Base-by-base conservation (phyloP, 2,888 invertebrate species). In the Thera obeliscata region DNA sequence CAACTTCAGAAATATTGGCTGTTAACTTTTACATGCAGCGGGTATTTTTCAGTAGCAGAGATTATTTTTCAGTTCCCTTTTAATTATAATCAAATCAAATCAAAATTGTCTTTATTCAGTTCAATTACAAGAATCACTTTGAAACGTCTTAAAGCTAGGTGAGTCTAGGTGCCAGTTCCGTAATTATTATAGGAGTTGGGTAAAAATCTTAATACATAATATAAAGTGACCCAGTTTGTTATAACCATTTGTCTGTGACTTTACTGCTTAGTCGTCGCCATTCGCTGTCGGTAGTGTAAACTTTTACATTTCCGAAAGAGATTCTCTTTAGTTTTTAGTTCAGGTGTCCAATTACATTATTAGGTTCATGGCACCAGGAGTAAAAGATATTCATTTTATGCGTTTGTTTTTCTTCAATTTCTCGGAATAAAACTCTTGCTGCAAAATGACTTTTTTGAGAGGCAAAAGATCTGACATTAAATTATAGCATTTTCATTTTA, bases 261-360 rank as follows among this genome's bases (percentile, higher is more conserved):
- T 67, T 43, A 67, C 12, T 55, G 49, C 41, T 5, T 22, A 43
- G 66, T 50, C 46, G 54, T 41, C 56, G 56, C 49, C 62, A 43
- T 9, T 9, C 33, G 35, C 33, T 46, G 55, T 6, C 55, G 48
- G 55, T 33, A 33, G 36, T 52, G 54, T 64, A 65, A 61, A 70
- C 50, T 67, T 72, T 67, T 63, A 73, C 66, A 69, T 75, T 73
- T 73, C 73, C 73, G 71, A 70, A 73, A 73, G 64, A 62, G 64
- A 72, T 75, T 70, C 68, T 59, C 63, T 55, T 62, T 61, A 60
- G 67, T 46, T 63, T 61, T 68, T 64, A 66, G 66, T 61, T 72
- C 64, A 66, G 67, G 69, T 68, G 62, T 72, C 65, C 60, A 61
- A 59, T 64, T 67, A 49, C 57, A 57, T 66, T 71, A 73, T 64